These are phyloP conservation scores for Salvelinus fontinalis DNA, from an alignment of 2,113 vertebrate species.

Conservation along the genomic window DNA sequence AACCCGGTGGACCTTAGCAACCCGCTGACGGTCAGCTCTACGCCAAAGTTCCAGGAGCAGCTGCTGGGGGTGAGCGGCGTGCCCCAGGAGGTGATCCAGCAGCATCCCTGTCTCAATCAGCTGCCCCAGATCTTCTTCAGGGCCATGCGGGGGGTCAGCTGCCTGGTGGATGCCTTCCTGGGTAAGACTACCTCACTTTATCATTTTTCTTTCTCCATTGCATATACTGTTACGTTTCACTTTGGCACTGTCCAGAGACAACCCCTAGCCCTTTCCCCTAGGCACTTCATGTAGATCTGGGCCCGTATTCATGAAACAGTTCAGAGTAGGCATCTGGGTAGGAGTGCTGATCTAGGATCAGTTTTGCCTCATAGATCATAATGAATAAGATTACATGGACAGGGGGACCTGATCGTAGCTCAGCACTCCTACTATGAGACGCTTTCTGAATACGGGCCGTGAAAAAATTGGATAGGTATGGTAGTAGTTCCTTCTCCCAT, in stretches of 20 bases:
- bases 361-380: too few species aligned
- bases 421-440: too few species aligned
- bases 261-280: background rate
- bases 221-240: background rate
- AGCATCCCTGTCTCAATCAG: constrained; percentile 87
- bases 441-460: too few species aligned
- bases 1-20: constrained; percentile 91
- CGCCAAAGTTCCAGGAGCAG: constrained; percentile 88
- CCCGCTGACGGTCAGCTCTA: constrained; percentile 87
- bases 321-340: too few species aligned
- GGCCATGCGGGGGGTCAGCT: constrained; percentile 90
- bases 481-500: too few species aligned
- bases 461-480: background rate
- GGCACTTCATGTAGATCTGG: background rate
- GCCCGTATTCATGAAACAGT: too few species aligned
- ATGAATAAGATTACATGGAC: too few species aligned
- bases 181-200: constrained; percentile 52
- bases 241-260: background rate
- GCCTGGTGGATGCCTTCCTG: constrained; percentile 90
- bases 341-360: too few species aligned
- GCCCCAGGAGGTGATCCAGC: constrained; percentile 86
- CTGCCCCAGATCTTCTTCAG: constrained; percentile 92
- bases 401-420: too few species aligned
- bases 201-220: background rate
- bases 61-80: constrained; percentile 83